Percentiles rank a stretch among this genome's conserved stretches.
These are phyloP conservation scores for Tinamus major DNA, from an alignment of 2,797 vertebrate species.

Conservation along the genomic window DNA sequence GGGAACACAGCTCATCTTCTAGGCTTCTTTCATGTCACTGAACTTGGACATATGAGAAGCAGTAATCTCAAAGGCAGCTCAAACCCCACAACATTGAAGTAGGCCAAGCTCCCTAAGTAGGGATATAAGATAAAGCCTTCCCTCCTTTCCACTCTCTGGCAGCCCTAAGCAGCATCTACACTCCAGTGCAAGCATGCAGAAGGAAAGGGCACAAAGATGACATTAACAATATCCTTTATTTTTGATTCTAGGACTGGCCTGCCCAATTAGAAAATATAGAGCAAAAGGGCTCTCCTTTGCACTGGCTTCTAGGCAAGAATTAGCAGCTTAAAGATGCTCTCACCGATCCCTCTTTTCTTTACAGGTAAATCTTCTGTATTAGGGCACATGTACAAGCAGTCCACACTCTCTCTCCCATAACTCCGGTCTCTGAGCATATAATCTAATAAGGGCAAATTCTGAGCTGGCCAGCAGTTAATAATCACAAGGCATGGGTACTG, in stretches of 20 bases:
- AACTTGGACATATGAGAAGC: neutral
- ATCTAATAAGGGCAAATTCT: neutral
- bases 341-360: neutral
- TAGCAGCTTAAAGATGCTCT: neutral
- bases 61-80: neutral
- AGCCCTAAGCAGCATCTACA: neutral
- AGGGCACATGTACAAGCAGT: neutral
- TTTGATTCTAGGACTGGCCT: neutral
- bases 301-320: neutral
- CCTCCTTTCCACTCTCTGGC: neutral
- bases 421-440: neutral
- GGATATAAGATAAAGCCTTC: neutral
- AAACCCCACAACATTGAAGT: neutral
- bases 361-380: neutral
- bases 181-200: rapidly evolving
- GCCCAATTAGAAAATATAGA: neutral
- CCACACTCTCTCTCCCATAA: neutral
- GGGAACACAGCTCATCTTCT: neutral
- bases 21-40: neutral
- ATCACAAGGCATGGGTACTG: neutral
- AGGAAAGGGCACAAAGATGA: neutral
- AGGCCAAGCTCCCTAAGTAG: neutral
- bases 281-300: neutral
- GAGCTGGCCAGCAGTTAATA: neutral
- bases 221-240: neutral